Evolutionary conservation across 1,140 invertebrate species (phyloP).

Genomic region (Dendrolimus kikuchii): DNA sequence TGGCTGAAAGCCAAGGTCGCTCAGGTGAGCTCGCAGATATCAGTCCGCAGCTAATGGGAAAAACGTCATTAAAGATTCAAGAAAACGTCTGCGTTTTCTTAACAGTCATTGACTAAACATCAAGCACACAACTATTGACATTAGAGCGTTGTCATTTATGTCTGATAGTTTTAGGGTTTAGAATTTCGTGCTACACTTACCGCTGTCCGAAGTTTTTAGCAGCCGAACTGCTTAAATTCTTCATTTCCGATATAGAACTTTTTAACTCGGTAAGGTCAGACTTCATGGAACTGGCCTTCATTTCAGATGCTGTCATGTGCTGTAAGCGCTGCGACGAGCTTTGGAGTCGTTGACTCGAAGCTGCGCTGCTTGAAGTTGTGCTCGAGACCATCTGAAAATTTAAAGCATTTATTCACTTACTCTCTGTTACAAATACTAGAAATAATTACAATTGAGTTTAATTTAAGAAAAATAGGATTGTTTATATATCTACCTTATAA

Average conservation of each 20-base stretch:
- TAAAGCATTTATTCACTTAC: background rate
- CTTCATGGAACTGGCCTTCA: constrained; percentile 80
- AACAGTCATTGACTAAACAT: constrained; percentile 39
- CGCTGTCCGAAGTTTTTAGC: constrained; percentile 71
- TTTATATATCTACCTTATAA: too few relatives aligned
- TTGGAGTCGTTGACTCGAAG: constrained; percentile 72
- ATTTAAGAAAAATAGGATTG: background rate
- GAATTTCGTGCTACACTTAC: constrained; percentile 32
- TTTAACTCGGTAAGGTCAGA: constrained; percentile 83
- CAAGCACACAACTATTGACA: constrained; percentile 21
- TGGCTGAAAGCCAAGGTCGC: constrained; percentile 59
- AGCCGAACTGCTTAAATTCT: constrained; percentile 71
- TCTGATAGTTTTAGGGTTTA: background rate
- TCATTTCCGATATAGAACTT: constrained; percentile 85
- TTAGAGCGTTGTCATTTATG: constrained; percentile 18
- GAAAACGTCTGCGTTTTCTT: constrained; percentile 39
- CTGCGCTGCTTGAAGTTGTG: constrained; percentile 74
- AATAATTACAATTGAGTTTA: background rate
- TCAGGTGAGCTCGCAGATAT: constrained; percentile 57
- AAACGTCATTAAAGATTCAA: constrained; percentile 21
- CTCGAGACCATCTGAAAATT: constrained; percentile 67
- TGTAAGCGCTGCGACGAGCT: constrained; percentile 64
- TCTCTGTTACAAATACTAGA: background rate
- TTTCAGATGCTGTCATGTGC: constrained; percentile 72
- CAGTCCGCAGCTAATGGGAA: constrained; percentile 25